These are phyloP conservation scores for Plagodis pulveraria DNA, from an alignment of 2,888 invertebrate genomes.

Conservation along the genomic window DNA sequence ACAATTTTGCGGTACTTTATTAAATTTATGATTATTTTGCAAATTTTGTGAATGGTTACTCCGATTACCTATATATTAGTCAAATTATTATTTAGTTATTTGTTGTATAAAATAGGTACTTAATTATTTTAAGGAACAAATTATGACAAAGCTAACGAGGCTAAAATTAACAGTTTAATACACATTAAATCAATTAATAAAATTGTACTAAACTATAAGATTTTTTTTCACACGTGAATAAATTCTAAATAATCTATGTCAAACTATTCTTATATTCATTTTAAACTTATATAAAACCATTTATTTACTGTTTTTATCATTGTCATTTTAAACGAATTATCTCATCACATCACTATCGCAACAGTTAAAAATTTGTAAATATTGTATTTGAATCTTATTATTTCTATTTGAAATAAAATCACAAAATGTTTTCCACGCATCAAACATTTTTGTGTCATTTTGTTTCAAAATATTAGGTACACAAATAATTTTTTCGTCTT, in stretches of 20 bases:
- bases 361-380: conserved; percentile 2
- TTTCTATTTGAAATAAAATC: no score
- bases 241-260: no score
- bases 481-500: neutral
- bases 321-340: conserved; percentile 5
- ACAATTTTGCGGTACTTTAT: conserved; percentile 32
- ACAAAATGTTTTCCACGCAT: neutral
- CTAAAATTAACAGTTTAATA: conserved; percentile 48
- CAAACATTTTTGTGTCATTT: no score
- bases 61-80: conserved; percentile 80
- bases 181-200: neutral
- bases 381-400: neutral
- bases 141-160: conserved; percentile 78
- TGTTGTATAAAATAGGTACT: conserved; percentile 63
- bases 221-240: neutral
- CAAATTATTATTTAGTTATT: conserved; percentile 66
- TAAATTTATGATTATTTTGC: conserved; percentile 41
- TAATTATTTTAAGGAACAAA: conserved; percentile 55
- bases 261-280: no score
- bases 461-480: neutral
- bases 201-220: conserved; percentile 6
- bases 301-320: neutral
- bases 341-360: conserved; percentile 5
- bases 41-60: conserved; percentile 67
- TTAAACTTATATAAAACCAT: no score